These are phyloP conservation scores for Pachydiplax longipennis DNA, from an alignment of 2,888 invertebrate species.

Conservation along the genomic window DNA sequence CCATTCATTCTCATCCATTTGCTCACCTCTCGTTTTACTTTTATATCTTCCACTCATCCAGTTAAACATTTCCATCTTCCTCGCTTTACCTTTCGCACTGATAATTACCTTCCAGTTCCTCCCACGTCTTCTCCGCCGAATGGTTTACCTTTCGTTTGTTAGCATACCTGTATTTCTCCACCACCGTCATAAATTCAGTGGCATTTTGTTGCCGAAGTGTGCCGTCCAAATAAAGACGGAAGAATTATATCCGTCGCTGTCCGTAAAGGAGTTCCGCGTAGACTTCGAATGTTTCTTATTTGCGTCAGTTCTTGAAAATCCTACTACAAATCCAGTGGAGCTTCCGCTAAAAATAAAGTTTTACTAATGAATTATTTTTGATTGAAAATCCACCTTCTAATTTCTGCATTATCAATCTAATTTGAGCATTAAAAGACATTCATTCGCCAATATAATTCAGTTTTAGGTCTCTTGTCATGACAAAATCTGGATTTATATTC, in stretches of 20 bases:
- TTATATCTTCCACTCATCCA: not conserved
- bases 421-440: no score
- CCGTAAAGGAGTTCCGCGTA: not conserved
- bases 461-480: no score
- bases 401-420: no score
- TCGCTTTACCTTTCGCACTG: not conserved
- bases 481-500: no score
- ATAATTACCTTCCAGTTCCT: slow-evolving; percentile 8
- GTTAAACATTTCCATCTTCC: not conserved
- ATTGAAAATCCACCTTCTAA: no score
- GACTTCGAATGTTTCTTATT: no score
- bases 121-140: not conserved
- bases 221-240: not conserved
- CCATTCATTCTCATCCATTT: not conserved
- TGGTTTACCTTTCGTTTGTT: not conserved
- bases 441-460: no score
- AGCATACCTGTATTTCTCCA: not conserved
- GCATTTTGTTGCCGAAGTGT: not conserved
- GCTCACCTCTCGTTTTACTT: not conserved
- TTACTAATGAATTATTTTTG: no score
- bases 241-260: not conserved
- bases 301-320: no score
- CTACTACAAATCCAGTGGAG: no score
- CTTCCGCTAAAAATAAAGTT: no score
- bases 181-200: not conserved